These are phyloP conservation scores for Lynx canadensis DNA, from an alignment of 2,113 vertebrate genomes.

Conservation along the genomic window DNA sequence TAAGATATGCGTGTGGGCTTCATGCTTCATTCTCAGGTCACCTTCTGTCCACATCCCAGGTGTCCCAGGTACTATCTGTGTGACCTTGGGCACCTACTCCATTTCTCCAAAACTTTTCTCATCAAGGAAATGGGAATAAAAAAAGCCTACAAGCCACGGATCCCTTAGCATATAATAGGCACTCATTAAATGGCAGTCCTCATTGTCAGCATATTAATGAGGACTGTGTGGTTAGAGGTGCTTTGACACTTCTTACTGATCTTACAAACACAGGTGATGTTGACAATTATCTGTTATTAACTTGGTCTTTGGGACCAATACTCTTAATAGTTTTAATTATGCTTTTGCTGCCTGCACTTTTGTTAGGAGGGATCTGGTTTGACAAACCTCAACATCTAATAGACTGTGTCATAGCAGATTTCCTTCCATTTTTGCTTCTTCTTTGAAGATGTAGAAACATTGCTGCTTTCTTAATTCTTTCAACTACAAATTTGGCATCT, in stretches of 20 bases:
- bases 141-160: not conserved
- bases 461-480: too few species aligned
- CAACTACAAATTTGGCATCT: not conserved
- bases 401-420: not conserved
- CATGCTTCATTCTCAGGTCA: not conserved
- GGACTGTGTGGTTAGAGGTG: not conserved
- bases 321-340: not conserved
- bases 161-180: not conserved
- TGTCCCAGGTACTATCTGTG: not conserved
- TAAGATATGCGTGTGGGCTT: accelerated
- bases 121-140: not conserved
- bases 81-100: not conserved
- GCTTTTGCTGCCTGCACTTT: not conserved
- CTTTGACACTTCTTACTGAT: not conserved
- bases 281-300: not conserved
- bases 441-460: not conserved
- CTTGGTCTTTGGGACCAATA: not conserved
- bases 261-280: not conserved
- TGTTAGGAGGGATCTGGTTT: not conserved
- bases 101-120: not conserved
- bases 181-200: not conserved
- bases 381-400: not conserved
- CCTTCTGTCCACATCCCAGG: not conserved
- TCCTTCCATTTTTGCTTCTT: not conserved
- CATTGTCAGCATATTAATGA: not conserved